Conservation (phyloP, 2,113 vertebrate genomes). For the Thryonomys swinderianus region DNA sequence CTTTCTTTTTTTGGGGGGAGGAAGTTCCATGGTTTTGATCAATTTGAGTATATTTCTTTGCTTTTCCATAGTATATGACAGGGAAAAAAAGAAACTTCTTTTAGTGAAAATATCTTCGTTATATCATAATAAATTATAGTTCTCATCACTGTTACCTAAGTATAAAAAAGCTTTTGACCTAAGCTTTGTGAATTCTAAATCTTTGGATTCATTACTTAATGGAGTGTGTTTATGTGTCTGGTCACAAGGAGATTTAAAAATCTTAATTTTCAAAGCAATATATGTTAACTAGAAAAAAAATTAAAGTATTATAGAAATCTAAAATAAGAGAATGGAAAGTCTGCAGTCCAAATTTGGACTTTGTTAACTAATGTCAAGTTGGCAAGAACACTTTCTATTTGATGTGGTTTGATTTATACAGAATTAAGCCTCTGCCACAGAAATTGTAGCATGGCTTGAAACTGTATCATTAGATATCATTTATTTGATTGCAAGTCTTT, state of each 20-base stretch:
- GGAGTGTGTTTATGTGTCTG: not conserved
- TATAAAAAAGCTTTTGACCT: conserved; percentile 4
- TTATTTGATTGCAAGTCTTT: conserved; percentile 22
- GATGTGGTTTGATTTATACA: not conserved
- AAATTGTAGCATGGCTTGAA: not conserved
- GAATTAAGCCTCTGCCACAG: not conserved
- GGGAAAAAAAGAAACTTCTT: conserved; percentile 9
- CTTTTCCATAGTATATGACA: conserved; percentile 18
- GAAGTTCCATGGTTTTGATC: conserved; percentile 6
- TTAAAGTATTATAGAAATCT: not conserved
- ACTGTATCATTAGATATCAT: not conserved
- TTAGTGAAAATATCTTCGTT: conserved; percentile 1
- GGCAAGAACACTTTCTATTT: not conserved
- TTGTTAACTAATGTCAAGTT: not conserved
- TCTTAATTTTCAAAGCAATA: not conserved
- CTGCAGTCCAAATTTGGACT: not conserved
- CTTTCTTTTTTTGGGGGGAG: not conserved
- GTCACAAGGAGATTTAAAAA: conserved; percentile 2
- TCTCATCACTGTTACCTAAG: conserved; percentile 24
- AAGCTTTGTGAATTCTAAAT: conserved; percentile 24
- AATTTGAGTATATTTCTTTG: conserved; percentile 35
- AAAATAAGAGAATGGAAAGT: not conserved
- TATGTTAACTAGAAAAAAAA: conserved; percentile 7
- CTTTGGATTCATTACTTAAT: not conserved
- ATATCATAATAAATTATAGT: conserved; percentile 5